These are phyloP conservation scores for Eumaeus atala DNA, from an alignment of 1,140 invertebrate species.

Conservation along the genomic window DNA sequence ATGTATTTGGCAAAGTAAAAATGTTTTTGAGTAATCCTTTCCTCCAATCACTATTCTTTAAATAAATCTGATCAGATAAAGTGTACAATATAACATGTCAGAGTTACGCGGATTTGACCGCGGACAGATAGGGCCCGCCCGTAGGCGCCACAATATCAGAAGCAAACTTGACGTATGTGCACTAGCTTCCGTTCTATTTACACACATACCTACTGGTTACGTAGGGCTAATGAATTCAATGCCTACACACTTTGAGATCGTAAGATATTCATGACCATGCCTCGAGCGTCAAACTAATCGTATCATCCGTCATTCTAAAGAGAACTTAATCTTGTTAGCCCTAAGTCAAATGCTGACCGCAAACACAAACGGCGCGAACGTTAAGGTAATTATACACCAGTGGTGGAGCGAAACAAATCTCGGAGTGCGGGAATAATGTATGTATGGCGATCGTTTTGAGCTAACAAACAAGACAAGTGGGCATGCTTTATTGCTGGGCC, in stretches of 20 bases:
- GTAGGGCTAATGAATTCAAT: constrained; percentile 60
- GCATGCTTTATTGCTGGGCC: constrained; percentile 45
- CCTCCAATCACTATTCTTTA: too few species aligned
- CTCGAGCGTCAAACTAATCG: constrained; percentile 27
- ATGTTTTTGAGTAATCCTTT: too few species aligned
- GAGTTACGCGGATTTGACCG: constrained; percentile 8
- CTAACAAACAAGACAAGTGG: constrained; percentile 35
- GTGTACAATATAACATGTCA: too few species aligned
- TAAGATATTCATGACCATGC: constrained; percentile 61
- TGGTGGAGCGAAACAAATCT: constrained; percentile 35
- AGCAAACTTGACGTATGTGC: constrained; percentile 48
- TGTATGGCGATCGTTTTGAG: constrained; percentile 21
- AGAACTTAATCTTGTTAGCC: constrained; percentile 23
- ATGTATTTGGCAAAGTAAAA: too few species aligned
- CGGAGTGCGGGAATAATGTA: constrained; percentile 27
- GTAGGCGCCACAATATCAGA: constrained; percentile 11
- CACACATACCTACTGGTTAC: constrained; percentile 48
- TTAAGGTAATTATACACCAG: constrained; percentile 31
- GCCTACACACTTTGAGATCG: constrained; percentile 50
- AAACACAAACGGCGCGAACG: constrained; percentile 21
- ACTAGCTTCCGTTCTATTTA: constrained; percentile 63
- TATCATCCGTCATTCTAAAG: constrained; percentile 17
- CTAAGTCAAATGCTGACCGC: constrained; percentile 22
- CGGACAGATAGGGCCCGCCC: constrained; percentile 1
- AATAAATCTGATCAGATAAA: too few species aligned